Evolutionary conservation across 2,888 invertebrate genomes (phyloP).

Genomic region (Thymelicus sylvestris): DNA sequence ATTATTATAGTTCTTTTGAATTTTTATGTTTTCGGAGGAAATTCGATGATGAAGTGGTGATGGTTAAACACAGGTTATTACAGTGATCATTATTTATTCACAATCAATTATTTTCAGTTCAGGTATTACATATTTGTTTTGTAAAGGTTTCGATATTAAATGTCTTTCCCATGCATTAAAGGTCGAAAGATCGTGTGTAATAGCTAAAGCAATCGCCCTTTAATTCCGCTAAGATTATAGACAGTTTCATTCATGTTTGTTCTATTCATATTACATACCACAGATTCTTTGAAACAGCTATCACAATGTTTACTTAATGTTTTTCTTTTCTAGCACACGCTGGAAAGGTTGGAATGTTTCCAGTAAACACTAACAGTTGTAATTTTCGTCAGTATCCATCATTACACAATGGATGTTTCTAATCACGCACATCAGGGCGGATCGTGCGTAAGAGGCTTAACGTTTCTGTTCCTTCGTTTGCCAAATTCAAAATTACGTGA

Average conservation of each 20-base stretch:
- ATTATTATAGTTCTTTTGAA: no score
- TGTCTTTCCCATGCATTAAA: neutral
- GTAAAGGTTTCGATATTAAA: no score
- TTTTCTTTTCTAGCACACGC: neutral
- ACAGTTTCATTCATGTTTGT: neutral
- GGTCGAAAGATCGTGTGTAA: neutral
- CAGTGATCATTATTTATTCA: no score
- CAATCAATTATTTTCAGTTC: no score
- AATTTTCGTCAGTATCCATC: neutral
- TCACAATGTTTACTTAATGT: neutral
- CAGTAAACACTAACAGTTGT: neutral
- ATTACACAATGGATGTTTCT: neutral
- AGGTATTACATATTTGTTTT: no score
- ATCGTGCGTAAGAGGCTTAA: slow-evolving; percentile 24
- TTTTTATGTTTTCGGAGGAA: no score
- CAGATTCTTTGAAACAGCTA: slow-evolving; percentile 1
- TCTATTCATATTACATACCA: neutral
- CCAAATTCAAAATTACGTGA: slow-evolving; percentile 41
- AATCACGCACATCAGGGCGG: neutral
- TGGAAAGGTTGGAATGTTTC: neutral
- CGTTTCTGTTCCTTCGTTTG: slow-evolving; percentile 35
- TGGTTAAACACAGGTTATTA: no score
- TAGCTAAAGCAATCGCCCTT: neutral
- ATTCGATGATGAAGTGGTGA: no score
- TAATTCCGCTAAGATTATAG: slow-evolving; percentile 1